Conservation (phyloP, 2,888 invertebrate genomes). For the Stegana nigrithorax region DNA sequence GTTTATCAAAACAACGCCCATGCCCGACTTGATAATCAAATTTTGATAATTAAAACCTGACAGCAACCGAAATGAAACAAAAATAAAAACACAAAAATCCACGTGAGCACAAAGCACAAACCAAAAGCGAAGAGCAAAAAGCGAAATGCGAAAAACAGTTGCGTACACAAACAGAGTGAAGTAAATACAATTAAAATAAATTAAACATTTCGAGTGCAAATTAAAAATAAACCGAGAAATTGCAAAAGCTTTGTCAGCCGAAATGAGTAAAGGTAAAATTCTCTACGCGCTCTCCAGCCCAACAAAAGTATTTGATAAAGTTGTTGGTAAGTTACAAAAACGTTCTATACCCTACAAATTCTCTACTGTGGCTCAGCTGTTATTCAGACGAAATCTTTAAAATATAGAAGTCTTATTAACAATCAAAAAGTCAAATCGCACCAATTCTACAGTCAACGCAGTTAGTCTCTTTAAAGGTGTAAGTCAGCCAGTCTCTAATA, state of each 20-base stretch:
- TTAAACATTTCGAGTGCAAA: constrained; percentile 9
- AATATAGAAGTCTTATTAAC: too few relatives aligned
- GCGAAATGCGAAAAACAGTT: background rate
- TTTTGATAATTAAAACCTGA: background rate
- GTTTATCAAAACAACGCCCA: too few relatives aligned
- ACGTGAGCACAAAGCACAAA: background rate
- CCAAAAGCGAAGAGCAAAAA: background rate
- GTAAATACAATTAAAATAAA: background rate
- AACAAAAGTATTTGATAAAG: constrained; percentile 33
- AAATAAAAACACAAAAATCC: background rate
- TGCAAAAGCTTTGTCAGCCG: background rate
- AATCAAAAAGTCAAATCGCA: too few relatives aligned
- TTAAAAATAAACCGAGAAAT: background rate
- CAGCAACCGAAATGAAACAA: background rate
- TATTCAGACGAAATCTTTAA: too few relatives aligned
- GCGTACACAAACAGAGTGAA: background rate
- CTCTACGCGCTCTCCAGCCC: constrained; percentile 29
- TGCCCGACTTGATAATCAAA: background rate
- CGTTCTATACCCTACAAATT: too few relatives aligned
- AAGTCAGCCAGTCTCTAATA: too few relatives aligned
- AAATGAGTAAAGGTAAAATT: constrained; percentile 32
- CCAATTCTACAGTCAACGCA: too few relatives aligned
- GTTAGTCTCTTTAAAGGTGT: too few relatives aligned
- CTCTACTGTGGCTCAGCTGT: too few relatives aligned
- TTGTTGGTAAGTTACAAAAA: constrained; percentile 32